These are phyloP conservation scores for Drosophila austrosaltans DNA, from an alignment of 2,888 invertebrate genomes.

Conservation along the genomic window DNA sequence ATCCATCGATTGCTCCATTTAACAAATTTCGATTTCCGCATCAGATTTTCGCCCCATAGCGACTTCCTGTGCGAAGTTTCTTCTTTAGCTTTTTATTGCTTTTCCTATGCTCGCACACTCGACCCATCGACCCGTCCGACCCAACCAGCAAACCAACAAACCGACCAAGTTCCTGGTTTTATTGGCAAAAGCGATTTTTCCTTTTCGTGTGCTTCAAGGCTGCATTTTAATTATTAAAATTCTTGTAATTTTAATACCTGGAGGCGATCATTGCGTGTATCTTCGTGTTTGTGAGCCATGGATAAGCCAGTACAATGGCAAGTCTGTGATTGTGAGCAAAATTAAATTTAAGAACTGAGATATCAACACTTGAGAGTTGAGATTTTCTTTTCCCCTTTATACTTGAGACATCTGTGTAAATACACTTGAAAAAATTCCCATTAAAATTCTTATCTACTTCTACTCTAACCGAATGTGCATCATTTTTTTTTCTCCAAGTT, in stretches of 20 bases:
- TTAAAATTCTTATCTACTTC: not conserved
- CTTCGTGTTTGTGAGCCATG: constrained; percentile 21
- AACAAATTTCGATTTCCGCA: constrained; percentile 80
- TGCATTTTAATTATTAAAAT: constrained; percentile 68
- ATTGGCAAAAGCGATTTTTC: constrained; percentile 28
- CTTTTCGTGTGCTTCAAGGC: constrained; percentile 27
- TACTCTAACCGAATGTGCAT: not conserved
- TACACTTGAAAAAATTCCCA: not conserved
- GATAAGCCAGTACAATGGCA: constrained; percentile 5
- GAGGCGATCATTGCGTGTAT: constrained; percentile 39
- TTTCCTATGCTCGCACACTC: constrained; percentile 25
- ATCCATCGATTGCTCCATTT: constrained; percentile 80
- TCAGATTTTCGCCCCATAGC: constrained; percentile 69
- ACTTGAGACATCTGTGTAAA: not conserved
- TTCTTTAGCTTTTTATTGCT: constrained; percentile 61
- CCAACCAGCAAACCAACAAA: constrained; percentile 2
- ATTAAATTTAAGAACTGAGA: constrained; percentile 30
- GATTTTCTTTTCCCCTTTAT: not conserved
- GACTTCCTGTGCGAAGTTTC: constrained; percentile 63
- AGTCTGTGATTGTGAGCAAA: constrained; percentile 29
- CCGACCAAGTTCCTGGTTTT: constrained; percentile 48
- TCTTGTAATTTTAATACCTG: constrained; percentile 42
- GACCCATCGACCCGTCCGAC: not conserved
- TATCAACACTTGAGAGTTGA: constrained; percentile 5
- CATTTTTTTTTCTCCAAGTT: not conserved